These are phyloP conservation scores for Zeugodacus cucurbitae DNA, from an alignment of 1,140 invertebrate genomes.

Conservation along the genomic window DNA sequence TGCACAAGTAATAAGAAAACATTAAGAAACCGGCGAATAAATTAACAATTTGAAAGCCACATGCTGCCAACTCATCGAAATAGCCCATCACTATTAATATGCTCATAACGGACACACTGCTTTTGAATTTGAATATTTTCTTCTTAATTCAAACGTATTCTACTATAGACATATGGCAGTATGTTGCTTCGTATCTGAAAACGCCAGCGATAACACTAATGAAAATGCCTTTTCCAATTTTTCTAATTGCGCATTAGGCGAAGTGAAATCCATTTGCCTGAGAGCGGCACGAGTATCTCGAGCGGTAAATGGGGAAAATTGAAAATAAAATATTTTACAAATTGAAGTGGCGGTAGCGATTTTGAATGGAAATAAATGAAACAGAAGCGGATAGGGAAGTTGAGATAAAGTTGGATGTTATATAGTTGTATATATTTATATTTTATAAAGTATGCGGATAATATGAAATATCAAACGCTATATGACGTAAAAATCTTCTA, in stretches of 20 bases:
- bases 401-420: background rate
- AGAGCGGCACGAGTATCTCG: conserved; percentile 2
- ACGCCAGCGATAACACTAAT: conserved; percentile 61
- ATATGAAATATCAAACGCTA: no score
- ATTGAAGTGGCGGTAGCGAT: background rate
- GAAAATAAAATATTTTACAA: no score
- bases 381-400: background rate
- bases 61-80: background rate
- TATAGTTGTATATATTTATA: background rate
- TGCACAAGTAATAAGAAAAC: background rate
- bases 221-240: conserved; percentile 65
- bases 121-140: background rate
- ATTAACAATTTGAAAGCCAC: background rate
- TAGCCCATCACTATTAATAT: background rate
- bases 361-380: background rate
- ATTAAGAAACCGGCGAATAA: background rate
- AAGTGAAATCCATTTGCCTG: conserved; percentile 59
- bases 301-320: background rate
- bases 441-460: background rate
- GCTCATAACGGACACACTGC: background rate
- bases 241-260: conserved; percentile 65
- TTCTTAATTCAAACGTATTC: background rate
- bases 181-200: background rate
- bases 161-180: background rate
- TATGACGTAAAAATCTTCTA: no score